These are phyloP conservation scores for Dolichomitus sp. DNA, from an alignment of 2,888 invertebrate genomes.

Conservation along the genomic window DNA sequence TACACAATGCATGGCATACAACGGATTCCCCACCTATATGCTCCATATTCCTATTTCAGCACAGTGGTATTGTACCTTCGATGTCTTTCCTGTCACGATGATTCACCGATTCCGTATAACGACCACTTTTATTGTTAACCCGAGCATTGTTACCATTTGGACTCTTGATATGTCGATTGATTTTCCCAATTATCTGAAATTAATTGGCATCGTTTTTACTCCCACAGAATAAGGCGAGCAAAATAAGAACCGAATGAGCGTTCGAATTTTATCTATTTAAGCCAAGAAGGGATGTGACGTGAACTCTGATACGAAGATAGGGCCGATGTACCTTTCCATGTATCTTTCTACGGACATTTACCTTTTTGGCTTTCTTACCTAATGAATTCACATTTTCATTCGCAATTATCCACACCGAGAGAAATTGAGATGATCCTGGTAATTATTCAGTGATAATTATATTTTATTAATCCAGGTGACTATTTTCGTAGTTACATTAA, in stretches of 20 bases:
- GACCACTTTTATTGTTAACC: conserved; percentile 43
- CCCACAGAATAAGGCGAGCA: background rate
- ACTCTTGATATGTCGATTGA: conserved; percentile 48
- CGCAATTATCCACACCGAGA: too few species aligned
- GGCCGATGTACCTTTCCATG: background rate
- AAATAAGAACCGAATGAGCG: conserved; percentile 3
- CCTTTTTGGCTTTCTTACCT: background rate
- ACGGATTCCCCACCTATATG: conserved; percentile 4
- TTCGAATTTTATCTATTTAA: background rate
- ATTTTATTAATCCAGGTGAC: too few species aligned
- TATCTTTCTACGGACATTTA: background rate
- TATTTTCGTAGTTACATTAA: too few species aligned
- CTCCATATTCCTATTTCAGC: conserved; percentile 4
- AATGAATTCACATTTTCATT: background rate
- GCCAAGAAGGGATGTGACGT: background rate
- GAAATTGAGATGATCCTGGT: too few species aligned
- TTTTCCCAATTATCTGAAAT: conserved; percentile 49
- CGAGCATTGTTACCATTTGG: conserved; percentile 40
- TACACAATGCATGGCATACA: conserved; percentile 7
- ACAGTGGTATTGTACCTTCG: conserved; percentile 34
- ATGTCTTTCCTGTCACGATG: conserved; percentile 53
- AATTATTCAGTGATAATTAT: too few species aligned
- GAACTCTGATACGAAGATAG: too few species aligned
- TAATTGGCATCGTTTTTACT: conserved; percentile 45
- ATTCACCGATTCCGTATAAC: conserved; percentile 53